A percentile compares a stretch with the other conserved stretches of the same genome.
Conservation (phyloP, 2,113 vertebrate species). For the Poicephalus gulielmi region DNA sequence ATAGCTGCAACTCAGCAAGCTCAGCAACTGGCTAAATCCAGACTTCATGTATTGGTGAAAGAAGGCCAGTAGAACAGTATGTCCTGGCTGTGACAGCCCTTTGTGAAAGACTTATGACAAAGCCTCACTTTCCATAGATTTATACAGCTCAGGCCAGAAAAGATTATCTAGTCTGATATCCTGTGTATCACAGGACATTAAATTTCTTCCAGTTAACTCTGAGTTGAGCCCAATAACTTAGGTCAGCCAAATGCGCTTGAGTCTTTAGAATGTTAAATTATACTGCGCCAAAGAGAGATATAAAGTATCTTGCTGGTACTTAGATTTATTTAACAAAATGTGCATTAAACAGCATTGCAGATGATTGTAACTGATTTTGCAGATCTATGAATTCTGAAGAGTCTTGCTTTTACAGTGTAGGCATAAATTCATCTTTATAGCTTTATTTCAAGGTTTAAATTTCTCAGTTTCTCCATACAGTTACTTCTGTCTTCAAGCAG, state of each 20-base stretch:
- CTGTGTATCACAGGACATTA: slow-evolving; percentile 21
- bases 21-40: neutral
- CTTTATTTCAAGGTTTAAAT: neutral
- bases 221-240: slow-evolving; percentile 28
- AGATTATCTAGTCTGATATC: slow-evolving; percentile 1
- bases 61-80: slow-evolving; percentile 38
- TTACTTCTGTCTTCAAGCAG: neutral
- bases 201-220: slow-evolving; percentile 43
- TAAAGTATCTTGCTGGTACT: neutral
- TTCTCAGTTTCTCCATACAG: neutral
- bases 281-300: neutral
- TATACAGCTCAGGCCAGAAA: slow-evolving; percentile 41
- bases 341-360: neutral
- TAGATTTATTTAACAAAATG: neutral
- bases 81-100: slow-evolving; percentile 19
- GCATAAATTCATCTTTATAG: neutral
- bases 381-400: neutral
- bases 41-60: slow-evolving; percentile 13
- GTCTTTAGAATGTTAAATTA: slow-evolving; percentile 2
- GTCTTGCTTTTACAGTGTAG: neutral
- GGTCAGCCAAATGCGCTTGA: slow-evolving; percentile 35
- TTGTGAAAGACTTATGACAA: slow-evolving; percentile 32
- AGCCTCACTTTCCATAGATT: slow-evolving; percentile 23
- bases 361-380: neutral
- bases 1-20: neutral